Percentiles rank a stretch among this genome's conserved stretches.
phyloP scores from a whole-genome alignment of 2,113 vertebrate species.

The Callipepla californica region DNA sequence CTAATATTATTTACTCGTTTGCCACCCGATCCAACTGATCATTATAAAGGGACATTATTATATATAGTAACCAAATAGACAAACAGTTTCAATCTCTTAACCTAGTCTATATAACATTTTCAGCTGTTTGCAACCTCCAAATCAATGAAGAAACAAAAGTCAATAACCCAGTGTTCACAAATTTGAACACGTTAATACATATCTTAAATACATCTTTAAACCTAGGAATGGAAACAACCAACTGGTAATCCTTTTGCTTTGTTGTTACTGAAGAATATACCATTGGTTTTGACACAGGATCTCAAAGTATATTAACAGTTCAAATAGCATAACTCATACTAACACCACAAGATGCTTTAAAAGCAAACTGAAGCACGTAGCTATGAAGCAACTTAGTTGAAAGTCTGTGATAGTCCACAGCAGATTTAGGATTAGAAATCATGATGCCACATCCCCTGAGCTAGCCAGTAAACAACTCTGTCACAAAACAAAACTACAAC shows the following conservation, averaged over 20 bases:
- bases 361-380: constrained; percentile 7
- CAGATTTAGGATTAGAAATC: constrained; percentile 15
- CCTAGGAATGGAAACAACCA: not conserved
- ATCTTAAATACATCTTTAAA: not conserved
- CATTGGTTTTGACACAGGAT: not conserved
- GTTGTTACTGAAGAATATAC: not conserved
- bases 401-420: not conserved
- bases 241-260: not conserved
- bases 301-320: not conserved
- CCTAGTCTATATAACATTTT: not conserved
- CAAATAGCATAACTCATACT: not conserved
- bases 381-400: not conserved
- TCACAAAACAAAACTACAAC: not conserved
- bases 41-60: not conserved
- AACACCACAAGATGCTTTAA: not conserved
- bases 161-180: constrained; percentile 2
- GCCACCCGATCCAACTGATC: not conserved
- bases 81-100: not conserved
- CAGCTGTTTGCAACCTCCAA: not conserved
- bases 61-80: not conserved
- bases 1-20: not conserved
- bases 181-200: not conserved
- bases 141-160: not conserved
- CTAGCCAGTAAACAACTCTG: constrained; percentile 9
- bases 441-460: not conserved